phyloP scores from a whole-genome alignment of 2,113 vertebrate genomes.

The Aphyosemion australe region DNA sequence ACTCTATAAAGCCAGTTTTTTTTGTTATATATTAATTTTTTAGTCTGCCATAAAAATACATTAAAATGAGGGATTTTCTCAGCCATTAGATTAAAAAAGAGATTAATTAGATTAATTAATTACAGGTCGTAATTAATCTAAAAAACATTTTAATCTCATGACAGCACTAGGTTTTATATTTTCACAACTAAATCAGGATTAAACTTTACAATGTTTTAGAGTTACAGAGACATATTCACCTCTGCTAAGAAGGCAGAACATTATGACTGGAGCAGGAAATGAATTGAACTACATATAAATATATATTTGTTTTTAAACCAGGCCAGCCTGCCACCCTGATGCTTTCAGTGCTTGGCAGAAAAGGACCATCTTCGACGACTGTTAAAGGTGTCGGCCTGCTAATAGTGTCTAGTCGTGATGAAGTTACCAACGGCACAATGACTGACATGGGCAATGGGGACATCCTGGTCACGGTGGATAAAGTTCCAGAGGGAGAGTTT shows the following conservation, averaged over 20 bases:
- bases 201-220: not conserved
- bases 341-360: slow-evolving; percentile 71
- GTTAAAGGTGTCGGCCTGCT: slow-evolving; percentile 58
- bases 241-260: not conserved
- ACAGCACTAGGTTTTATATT: no score
- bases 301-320: slow-evolving; percentile 20
- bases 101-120: no score
- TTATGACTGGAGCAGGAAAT: no score
- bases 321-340: slow-evolving; percentile 63
- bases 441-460: slow-evolving; percentile 66
- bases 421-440: slow-evolving; percentile 28
- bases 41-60: no score
- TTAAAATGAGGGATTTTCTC: no score
- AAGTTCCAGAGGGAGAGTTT: slow-evolving; percentile 72
- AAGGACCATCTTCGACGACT: slow-evolving; percentile 59
- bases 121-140: no score
- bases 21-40: no score
- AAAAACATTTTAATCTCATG: no score
- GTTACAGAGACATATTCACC: no score
- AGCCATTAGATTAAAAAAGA: no score
- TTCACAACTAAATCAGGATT: not conserved
- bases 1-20: no score
- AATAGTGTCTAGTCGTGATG: slow-evolving; percentile 43
- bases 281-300: no score
- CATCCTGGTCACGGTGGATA: slow-evolving; percentile 63